Evolutionary conservation across 2,797 vertebrate genomes (phyloP).

Genomic region (Emys orbicularis): DNA sequence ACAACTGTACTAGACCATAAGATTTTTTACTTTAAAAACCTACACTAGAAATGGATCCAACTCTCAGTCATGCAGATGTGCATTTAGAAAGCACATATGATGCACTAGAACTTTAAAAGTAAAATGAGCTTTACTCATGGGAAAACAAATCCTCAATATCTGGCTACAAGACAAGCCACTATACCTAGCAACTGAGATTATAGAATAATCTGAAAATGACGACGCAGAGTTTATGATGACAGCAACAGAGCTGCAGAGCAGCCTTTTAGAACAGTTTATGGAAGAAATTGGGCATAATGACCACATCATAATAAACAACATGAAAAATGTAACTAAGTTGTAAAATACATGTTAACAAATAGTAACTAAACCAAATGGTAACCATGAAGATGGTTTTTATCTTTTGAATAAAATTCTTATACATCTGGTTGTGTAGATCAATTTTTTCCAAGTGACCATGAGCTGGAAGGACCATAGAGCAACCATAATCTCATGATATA

Average conservation of each 20-base stretch:
- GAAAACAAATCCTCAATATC: constrained; percentile 60
- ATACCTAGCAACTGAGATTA: constrained; percentile 66
- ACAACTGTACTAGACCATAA: background rate
- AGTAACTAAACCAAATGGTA: constrained; percentile 42
- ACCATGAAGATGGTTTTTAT: constrained; percentile 34
- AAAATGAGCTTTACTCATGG: constrained; percentile 57
- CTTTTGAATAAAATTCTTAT: constrained; percentile 23
- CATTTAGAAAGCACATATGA: background rate
- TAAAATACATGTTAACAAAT: constrained; percentile 48
- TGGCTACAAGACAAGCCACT: constrained; percentile 61
- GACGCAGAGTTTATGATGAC: constrained; percentile 63
- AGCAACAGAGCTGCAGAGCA: constrained; percentile 63
- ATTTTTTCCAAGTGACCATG: constrained; percentile 11
- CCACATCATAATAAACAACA: constrained; percentile 53
- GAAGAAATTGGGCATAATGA: constrained; percentile 52
- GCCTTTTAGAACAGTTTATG: constrained; percentile 42
- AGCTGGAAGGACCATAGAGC: constrained; percentile 39
- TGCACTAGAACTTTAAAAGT: background rate
- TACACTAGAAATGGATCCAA: constrained; percentile 34
- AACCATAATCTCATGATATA: constrained; percentile 27
- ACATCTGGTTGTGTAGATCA: constrained; percentile 8
- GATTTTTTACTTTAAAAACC: constrained; percentile 35
- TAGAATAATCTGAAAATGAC: constrained; percentile 52
- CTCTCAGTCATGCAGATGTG: background rate
- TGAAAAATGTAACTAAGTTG: constrained; percentile 48